Conservation (phyloP, 1,140 invertebrate species). For the Zaprionus inermis region DNA sequence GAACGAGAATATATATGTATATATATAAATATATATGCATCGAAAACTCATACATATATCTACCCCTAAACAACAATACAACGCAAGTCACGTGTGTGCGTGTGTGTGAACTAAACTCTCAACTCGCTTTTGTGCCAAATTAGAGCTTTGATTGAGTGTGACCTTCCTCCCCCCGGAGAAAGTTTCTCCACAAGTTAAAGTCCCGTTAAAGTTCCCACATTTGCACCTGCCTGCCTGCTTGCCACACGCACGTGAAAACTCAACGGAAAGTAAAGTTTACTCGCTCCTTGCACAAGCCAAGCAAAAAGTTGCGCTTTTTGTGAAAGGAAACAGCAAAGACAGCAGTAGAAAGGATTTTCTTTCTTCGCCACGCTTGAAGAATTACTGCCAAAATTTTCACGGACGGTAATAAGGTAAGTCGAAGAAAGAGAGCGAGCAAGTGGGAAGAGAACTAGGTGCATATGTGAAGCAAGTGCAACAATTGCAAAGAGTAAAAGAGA, state of each 20-base stretch:
- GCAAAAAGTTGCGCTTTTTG: conserved; percentile 50
- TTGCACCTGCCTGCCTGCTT: conserved; percentile 14
- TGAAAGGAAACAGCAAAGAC: conserved; percentile 12
- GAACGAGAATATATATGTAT: not conserved
- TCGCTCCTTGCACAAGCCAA: conserved; percentile 53
- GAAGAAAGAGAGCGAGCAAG: too few relatives aligned
- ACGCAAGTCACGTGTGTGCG: conserved; percentile 25
- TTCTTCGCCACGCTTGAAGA: conserved; percentile 75
- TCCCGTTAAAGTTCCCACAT: conserved; percentile 15
- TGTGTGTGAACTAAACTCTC: conserved; percentile 22
- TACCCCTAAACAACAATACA: not conserved
- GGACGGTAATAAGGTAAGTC: conserved; percentile 84
- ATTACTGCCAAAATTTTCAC: conserved; percentile 84
- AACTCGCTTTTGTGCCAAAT: conserved; percentile 47
- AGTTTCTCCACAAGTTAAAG: conserved; percentile 29
- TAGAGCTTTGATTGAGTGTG: conserved; percentile 53
- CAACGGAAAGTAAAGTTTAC: conserved; percentile 30
- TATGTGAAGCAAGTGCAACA: not conserved
- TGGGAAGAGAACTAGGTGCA: not conserved
- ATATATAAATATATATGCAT: not conserved
- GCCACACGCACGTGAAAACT: conserved; percentile 11
- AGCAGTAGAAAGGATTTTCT: conserved; percentile 63
- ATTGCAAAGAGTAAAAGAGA: not conserved
- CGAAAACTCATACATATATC: not conserved
- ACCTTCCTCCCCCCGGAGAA: conserved; percentile 21